Evolutionary conservation across 2,888 invertebrate species (phyloP), one percentile per base, ranked within the genome.

Genomic region (Mesorhabditis spiculigera): DNA sequence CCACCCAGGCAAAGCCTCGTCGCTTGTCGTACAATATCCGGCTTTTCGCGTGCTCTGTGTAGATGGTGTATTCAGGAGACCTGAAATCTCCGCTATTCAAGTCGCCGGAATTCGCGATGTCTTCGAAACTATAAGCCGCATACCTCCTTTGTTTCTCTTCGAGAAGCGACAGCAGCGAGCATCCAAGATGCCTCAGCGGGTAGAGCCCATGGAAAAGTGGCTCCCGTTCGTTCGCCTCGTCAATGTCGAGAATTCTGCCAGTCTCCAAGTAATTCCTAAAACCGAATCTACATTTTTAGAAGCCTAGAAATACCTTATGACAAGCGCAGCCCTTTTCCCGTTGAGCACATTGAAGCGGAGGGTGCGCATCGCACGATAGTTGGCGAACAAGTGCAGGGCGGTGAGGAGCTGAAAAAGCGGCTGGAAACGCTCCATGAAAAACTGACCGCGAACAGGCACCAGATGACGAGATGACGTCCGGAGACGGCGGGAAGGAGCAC

Each of bases 321-420:
- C 72, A 10, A 75, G 69, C 5, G 65, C 67, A 5, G 79, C 68
- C 69, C 82, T 69, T 63, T 75, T 75, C 43, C 76, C 70, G 68
- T 82, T 82, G 45, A 82, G 70, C 3, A 75, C 73, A 45, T 81
- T 73, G 62, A 83, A 73, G 42, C 72, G 71, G 0, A 82, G 71
- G 43, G 74, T 64, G 42, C 77, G 66, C 4, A 83, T 83, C 5
- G 82, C 82, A 5, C 71, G 70, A 86, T 93, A 93, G 88, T 97
- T 97, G 67, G 92, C 91, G 84, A 90, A 90, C 16, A 97, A 88
- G 88, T 97, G 96, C 16, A 93, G 86, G 50, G 89, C 79, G 58
- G 93, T 91, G 86, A 94, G 91, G 10, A 91, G 45, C 75, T 75
- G 68, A 50, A 69, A 73, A n/a, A 13, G 16, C 44, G 16, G 45